Conservation (phyloP, 2,113 vertebrate species). For the Dicrurus megarhynchus region DNA sequence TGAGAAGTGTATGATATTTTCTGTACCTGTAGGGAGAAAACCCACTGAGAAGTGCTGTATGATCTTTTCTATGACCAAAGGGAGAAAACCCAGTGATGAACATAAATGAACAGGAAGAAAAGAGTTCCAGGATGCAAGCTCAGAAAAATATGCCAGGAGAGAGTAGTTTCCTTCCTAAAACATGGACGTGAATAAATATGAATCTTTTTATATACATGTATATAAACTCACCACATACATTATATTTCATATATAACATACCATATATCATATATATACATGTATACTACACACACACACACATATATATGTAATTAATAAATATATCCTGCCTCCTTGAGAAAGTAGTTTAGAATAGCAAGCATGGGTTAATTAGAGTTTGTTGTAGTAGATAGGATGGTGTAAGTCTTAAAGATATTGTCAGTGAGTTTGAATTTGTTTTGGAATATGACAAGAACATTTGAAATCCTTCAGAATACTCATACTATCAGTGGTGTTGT, state of each 20-base stretch:
- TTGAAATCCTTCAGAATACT: neutral
- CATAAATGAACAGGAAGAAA: neutral
- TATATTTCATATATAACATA: neutral
- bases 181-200: neutral
- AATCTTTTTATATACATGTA: neutral
- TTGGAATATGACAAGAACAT: neutral
- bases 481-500: neutral
- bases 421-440: neutral
- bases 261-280: too few relatives aligned
- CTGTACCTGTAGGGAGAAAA: neutral
- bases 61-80: neutral
- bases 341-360: neutral
- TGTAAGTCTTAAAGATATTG: neutral
- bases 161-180: neutral
- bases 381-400: neutral
- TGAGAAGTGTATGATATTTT: neutral
- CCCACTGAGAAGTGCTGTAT: neutral
- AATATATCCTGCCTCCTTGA: neutral
- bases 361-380: neutral
- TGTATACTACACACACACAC: accelerated
- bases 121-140: neutral
- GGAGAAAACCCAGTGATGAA: neutral
- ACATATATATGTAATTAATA: neutral
- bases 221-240: neutral
- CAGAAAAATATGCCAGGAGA: neutral